Evolutionary conservation across 1,140 invertebrate genomes (phyloP), one percentile per base, ranked within the genome.

Genomic region (Portunus trituberculatus): DNA sequence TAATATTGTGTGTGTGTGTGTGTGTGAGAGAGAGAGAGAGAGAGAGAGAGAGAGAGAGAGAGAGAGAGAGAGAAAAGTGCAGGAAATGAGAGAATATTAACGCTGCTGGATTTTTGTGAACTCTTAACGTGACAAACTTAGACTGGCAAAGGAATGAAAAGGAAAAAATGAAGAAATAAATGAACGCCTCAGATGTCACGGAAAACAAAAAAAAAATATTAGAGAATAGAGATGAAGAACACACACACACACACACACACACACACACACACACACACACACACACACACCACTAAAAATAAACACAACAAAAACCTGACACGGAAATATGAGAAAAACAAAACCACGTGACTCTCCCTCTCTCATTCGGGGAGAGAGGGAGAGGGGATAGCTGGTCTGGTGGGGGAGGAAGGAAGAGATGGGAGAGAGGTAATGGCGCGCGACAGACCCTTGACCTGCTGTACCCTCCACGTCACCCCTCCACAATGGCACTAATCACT

Each of bases 221-320:
- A 76, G 4, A 25, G 20, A 25, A 25, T 76, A 76, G 8, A 25
- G 4, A 76, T 3, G 1, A 76, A n/a, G n/a, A n/a, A 76, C 67
- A 76, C 67, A 76, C 67, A 76, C 67, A 76, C 67, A 76, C 67
- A 76, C 67, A 76, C 67, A 76, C 67, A 76, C 67, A 76, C 67
- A 76, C 67, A 76, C 67, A 76, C 67, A 76, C 67, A 76, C 67
- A 76, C 67, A 76, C 67, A 76, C 67, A 76, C 67, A 76, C 67
- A 76, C 67, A 76, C 67, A 76, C 67, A 76, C 67, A 8, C 20
- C 12, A 12, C 12, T 25, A 76, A 12, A 76, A 12, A 76, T 20
- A 76, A 12, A 76, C 67, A n/a, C 20, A 59, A 59, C 12, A 12
- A 59, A 59, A 59, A 59, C 52, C 10, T 59, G 52, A 59, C 3